phyloP scores from a whole-genome alignment of 2,888 invertebrate species.

The Mechanitis mazaeus region DNA sequence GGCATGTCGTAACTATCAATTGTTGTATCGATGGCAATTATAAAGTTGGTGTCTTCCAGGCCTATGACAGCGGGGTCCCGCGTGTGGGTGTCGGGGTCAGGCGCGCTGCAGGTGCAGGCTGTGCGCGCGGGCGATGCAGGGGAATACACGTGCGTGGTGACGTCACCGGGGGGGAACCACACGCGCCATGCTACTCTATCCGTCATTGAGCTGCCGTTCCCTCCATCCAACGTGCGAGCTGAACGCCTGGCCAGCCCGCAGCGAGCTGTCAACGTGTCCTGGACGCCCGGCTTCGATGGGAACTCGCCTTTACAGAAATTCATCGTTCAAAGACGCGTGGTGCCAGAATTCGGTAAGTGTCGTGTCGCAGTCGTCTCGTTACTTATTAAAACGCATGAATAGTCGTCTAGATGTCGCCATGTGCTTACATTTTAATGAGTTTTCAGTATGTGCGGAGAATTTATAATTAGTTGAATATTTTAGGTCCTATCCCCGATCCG shows the following conservation, averaged over 20 bases:
- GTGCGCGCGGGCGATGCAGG: conserved; percentile 96
- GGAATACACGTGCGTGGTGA: conserved; percentile 92
- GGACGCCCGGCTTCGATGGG: conserved; percentile 98
- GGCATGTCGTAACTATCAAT: neutral
- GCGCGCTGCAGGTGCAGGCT: conserved; percentile 90
- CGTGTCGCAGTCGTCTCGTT: neutral
- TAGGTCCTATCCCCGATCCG: conserved; percentile 91
- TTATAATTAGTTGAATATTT: conserved; percentile 4
- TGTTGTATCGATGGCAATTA: too few species aligned
- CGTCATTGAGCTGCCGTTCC: conserved; percentile 95
- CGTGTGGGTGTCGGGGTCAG: conserved; percentile 85
- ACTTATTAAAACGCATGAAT: too few species aligned
- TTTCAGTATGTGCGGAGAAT: neutral
- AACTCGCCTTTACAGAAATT: conserved; percentile 96
- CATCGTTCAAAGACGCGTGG: conserved; percentile 92
- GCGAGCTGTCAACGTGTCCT: conserved; percentile 91
- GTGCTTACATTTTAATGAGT: too few species aligned
- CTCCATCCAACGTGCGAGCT: conserved; percentile 92
- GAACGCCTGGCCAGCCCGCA: conserved; percentile 78
- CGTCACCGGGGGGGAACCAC: conserved; percentile 94
- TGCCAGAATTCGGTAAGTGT: conserved; percentile 87
- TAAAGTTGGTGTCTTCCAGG: conserved; percentile 34
- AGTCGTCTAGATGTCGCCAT: neutral
- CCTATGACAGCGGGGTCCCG: conserved; percentile 79
- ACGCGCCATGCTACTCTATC: conserved; percentile 87